Conservation (phyloP, 2,113 vertebrate genomes). For the Heteronetta atricapilla region DNA sequence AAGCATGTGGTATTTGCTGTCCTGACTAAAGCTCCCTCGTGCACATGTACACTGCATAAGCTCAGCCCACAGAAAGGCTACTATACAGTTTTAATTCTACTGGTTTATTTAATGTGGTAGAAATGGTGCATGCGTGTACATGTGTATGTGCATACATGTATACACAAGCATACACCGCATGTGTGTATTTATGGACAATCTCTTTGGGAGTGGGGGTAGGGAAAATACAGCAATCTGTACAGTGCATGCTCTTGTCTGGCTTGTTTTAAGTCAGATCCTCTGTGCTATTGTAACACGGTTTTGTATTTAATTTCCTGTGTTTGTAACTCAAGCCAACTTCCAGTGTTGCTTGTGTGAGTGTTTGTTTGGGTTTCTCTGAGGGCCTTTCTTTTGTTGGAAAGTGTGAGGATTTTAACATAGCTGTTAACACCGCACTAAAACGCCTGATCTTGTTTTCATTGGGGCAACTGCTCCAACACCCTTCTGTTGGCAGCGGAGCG, state of each 20-base stretch:
- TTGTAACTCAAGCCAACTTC: constrained; percentile 68
- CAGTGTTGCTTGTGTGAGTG: constrained; percentile 63
- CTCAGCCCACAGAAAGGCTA: neutral
- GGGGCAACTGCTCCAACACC: constrained; percentile 40
- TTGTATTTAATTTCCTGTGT: constrained; percentile 77
- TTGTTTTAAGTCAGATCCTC: constrained; percentile 52
- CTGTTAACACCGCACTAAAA: constrained; percentile 61
- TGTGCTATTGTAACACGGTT: constrained; percentile 66
- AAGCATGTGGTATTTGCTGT: neutral
- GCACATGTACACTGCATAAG: neutral
- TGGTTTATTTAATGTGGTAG: neutral
- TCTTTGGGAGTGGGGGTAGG: neutral
- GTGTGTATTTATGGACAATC: neutral
- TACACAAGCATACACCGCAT: neutral
- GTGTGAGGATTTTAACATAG: constrained; percentile 69
- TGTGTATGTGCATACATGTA: neutral
- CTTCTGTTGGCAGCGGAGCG: neutral
- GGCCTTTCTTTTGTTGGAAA: constrained; percentile 69
- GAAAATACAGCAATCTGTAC: constrained; percentile 4
- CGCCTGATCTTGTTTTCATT: constrained; percentile 44
- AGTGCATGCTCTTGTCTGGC: constrained; percentile 46
- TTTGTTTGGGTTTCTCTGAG: constrained; percentile 70
- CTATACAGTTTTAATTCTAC: neutral
- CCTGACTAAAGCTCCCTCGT: neutral
- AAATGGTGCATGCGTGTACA: neutral